Conservation (phyloP, 2,113 vertebrate genomes). For the Pelecanus crispus region DNA sequence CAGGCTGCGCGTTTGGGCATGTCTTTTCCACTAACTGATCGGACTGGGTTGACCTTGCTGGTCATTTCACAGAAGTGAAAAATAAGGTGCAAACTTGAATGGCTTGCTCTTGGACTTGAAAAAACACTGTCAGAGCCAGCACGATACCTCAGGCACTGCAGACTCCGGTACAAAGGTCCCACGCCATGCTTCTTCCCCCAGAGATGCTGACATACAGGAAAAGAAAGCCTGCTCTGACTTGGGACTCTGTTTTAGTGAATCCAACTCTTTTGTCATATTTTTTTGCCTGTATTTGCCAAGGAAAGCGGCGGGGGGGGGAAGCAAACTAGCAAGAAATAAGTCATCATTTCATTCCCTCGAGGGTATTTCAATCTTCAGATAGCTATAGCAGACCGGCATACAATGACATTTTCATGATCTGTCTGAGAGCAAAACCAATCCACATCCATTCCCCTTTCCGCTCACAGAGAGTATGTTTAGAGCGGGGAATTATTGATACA, state of each 20-base stretch:
- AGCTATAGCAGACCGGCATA: background rate
- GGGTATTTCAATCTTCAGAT: background rate
- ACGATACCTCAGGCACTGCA: background rate
- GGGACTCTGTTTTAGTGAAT: background rate
- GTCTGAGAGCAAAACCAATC: background rate
- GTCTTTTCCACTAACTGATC: too few relatives aligned
- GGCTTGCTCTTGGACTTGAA: background rate
- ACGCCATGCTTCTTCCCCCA: accelerated
- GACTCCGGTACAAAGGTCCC: background rate
- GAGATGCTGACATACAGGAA: background rate
- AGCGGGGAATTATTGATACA: background rate
- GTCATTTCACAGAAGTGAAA: background rate
- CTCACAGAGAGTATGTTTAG: background rate
- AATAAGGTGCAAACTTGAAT: background rate
- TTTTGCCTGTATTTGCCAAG: background rate
- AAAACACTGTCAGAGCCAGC: background rate
- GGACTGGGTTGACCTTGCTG: background rate
- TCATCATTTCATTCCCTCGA: background rate
- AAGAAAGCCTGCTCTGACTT: background rate
- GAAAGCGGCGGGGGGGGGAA: too few relatives aligned
- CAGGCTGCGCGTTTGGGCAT: background rate
- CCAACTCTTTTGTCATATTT: background rate
- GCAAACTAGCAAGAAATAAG: background rate
- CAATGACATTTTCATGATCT: background rate
- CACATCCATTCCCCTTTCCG: background rate